These are phyloP conservation scores for Machimus rusticus DNA, from an alignment of 2,888 invertebrate genomes.

Conservation along the genomic window DNA sequence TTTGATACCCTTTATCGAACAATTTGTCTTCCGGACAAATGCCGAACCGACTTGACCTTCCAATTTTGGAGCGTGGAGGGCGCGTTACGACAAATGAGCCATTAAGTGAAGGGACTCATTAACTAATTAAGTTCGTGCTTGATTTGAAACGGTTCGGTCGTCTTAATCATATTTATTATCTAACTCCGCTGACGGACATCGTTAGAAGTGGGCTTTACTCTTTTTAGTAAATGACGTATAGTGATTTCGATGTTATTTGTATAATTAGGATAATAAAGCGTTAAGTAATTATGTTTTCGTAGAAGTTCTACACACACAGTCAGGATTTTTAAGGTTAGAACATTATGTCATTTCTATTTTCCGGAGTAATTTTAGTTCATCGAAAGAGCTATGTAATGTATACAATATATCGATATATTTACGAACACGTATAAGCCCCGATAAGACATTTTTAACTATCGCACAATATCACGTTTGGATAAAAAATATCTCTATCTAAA, in stretches of 20 bases:
- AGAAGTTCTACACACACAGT: no score
- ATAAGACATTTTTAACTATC: no score
- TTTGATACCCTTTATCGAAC: not conserved
- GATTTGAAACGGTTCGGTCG: not conserved
- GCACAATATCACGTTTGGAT: no score
- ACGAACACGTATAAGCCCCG: no score
- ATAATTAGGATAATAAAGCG: not conserved
- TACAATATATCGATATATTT: no score
- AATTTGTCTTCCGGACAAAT: not conserved
- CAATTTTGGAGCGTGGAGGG: not conserved
- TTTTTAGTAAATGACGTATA: not conserved
- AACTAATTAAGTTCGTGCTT: slow-evolving; percentile 18
- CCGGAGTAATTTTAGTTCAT: no score
- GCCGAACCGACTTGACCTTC: not conserved
- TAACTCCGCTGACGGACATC: not conserved
- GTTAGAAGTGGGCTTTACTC: not conserved
- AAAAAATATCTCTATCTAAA: no score
- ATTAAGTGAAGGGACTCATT: not conserved
- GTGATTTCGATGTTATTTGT: not conserved
- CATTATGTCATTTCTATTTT: no score
- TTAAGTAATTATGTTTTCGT: not conserved
- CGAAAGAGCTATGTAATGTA: no score
- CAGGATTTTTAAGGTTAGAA: no score
- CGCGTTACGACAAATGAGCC: not conserved
- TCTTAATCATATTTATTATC: not conserved